Evolutionary conservation across 2,113 vertebrate species (phyloP).

Genomic region (Leptocoma aspasia): DNA sequence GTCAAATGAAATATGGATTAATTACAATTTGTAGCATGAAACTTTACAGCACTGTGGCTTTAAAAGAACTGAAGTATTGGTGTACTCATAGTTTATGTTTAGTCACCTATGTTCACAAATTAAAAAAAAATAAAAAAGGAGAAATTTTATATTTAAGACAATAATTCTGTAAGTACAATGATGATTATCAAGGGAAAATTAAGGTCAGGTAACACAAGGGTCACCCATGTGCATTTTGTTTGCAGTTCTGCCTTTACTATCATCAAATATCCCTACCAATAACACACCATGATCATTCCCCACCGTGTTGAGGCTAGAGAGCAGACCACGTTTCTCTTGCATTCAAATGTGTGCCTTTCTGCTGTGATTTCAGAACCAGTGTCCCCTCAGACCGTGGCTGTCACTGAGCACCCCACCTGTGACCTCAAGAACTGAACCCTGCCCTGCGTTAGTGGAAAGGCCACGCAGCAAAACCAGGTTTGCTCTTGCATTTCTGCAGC

Average conservation of each 20-base stretch:
- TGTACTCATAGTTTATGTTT: background rate
- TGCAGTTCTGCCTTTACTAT: background rate
- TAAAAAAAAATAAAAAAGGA: background rate
- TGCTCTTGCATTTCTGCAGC: background rate
- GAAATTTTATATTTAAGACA: background rate
- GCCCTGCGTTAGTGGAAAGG: fast-evolving
- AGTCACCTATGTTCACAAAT: background rate
- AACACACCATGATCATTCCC: background rate
- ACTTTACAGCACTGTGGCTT: background rate
- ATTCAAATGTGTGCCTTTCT: background rate
- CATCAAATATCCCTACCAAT: background rate
- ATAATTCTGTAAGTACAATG: background rate
- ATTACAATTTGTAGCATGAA: background rate
- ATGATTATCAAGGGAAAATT: background rate
- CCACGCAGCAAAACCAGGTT: fast-evolving
- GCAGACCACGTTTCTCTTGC: fast-evolving
- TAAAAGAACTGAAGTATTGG: background rate
- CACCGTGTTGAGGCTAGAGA: background rate
- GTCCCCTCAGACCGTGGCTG: background rate
- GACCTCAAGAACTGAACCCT: fast-evolving
- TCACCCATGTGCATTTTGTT: background rate
- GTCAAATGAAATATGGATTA: background rate
- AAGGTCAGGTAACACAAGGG: background rate
- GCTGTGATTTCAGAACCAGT: background rate
- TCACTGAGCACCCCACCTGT: background rate